Conservation (phyloP, 1,140 invertebrate species). For the Stenopsyche tienmushanensis region DNA sequence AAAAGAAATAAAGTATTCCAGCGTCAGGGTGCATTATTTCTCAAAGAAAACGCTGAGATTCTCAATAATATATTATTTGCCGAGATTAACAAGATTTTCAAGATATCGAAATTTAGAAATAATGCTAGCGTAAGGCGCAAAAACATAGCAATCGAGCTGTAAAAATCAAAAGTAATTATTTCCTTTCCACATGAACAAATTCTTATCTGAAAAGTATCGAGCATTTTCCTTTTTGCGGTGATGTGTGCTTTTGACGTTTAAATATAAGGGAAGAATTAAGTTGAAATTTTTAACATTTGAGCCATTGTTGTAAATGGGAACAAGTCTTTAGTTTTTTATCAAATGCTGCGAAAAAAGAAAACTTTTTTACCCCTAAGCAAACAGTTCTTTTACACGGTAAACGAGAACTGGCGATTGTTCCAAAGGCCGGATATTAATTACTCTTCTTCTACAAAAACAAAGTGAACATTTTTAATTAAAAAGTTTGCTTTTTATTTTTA, state of each 20-base stretch:
- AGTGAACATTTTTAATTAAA: slow-evolving; percentile 29
- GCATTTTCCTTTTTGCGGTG: too few species aligned
- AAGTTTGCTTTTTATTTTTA: slow-evolving; percentile 16
- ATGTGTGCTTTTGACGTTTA: background rate
- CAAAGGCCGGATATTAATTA: slow-evolving; percentile 31
- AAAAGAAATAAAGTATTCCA: too few species aligned
- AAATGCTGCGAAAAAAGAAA: background rate
- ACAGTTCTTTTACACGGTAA: slow-evolving; percentile 4
- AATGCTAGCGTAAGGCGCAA: too few species aligned
- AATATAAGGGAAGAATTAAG: background rate
- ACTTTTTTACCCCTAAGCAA: slow-evolving; percentile 1
- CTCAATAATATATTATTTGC: too few species aligned
- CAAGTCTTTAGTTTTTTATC: background rate
- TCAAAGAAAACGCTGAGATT: too few species aligned
- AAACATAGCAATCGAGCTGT: too few species aligned
- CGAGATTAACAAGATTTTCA: too few species aligned
- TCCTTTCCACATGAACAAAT: too few species aligned
- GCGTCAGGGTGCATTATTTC: too few species aligned
- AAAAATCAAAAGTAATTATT: too few species aligned
- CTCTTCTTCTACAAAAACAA: slow-evolving; percentile 24
- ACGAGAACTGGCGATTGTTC: slow-evolving; percentile 1
- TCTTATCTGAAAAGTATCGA: too few species aligned
- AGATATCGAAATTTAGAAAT: too few species aligned
- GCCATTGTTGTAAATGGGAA: background rate
- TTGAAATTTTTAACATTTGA: background rate